Percentiles rank a stretch among this genome's conserved stretches.
phyloP scores from a whole-genome alignment of 2,113 vertebrate species.

The Dicentrarchus labrax region DNA sequence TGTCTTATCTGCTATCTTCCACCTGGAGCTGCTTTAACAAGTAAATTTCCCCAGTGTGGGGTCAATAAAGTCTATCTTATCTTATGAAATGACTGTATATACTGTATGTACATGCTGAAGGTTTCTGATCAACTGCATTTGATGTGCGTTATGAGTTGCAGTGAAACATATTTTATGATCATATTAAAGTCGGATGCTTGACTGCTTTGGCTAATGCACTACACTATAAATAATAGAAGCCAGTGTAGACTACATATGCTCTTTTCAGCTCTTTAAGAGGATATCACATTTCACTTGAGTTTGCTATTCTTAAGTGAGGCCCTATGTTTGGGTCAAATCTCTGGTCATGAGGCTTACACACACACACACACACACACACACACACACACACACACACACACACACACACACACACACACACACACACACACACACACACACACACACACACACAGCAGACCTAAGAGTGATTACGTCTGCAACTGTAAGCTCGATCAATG shows the following conservation, averaged over 20 bases:
- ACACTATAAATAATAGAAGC: constrained; percentile 57
- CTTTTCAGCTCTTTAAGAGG: constrained; percentile 59
- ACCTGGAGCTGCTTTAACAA: too few relatives aligned
- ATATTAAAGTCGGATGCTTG: not conserved
- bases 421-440: constrained; percentile 5
- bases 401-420: constrained; percentile 7
- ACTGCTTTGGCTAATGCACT: constrained; percentile 33
- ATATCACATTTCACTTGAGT: constrained; percentile 63
- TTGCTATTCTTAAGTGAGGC: constrained; percentile 53
- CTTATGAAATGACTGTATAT: not conserved
- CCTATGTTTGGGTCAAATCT: constrained; percentile 64
- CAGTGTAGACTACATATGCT: not conserved
- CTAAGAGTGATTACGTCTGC: constrained; percentile 42
- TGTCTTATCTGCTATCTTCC: too few relatives aligned
- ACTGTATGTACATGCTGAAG: not conserved
- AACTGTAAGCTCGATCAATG: constrained; percentile 53
- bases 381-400: constrained; percentile 1
- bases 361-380: constrained; percentile 5
- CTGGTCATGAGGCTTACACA: constrained; percentile 58
- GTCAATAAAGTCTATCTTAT: too few relatives aligned
- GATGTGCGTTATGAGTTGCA: not conserved
- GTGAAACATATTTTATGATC: not conserved
- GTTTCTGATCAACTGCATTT: constrained; percentile 19
- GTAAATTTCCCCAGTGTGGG: too few relatives aligned
- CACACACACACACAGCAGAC: not conserved